phyloP scores from a whole-genome alignment of 2,888 invertebrate species.

The Tenthredo mesomela region DNA sequence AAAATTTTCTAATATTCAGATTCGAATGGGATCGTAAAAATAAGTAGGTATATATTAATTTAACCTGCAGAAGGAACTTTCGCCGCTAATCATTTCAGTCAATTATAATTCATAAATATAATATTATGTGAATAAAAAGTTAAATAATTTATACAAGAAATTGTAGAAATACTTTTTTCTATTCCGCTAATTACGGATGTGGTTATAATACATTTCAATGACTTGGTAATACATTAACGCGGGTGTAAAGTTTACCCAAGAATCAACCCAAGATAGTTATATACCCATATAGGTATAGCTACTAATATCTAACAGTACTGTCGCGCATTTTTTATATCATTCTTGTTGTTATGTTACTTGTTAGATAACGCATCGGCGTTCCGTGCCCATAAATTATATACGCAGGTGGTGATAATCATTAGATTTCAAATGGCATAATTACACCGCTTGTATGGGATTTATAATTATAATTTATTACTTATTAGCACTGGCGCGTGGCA shows the following conservation, averaged over 20 bases:
- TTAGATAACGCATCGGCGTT: background rate
- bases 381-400: conserved; percentile 31
- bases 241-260: conserved; percentile 14
- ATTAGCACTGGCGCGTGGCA: background rate
- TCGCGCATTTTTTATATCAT: background rate
- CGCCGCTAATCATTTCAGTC: background rate
- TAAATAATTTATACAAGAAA: background rate
- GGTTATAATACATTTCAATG: conserved; percentile 3
- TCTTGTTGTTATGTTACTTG: background rate
- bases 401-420: conserved; percentile 36
- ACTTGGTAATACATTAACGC: background rate
- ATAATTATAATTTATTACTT: conserved; percentile 36
- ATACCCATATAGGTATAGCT: background rate
- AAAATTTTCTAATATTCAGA: background rate
- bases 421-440: conserved; percentile 47
- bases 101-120: background rate
- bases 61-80: background rate
- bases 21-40: background rate
- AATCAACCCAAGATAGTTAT: background rate
- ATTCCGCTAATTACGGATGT: background rate
- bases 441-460: conserved; percentile 8
- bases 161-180: background rate
- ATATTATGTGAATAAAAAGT: background rate
- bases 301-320: conserved; percentile 27
- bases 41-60: background rate